phyloP scores from a whole-genome alignment of 2,113 vertebrate genomes.

The Lophotis ruficrista region DNA sequence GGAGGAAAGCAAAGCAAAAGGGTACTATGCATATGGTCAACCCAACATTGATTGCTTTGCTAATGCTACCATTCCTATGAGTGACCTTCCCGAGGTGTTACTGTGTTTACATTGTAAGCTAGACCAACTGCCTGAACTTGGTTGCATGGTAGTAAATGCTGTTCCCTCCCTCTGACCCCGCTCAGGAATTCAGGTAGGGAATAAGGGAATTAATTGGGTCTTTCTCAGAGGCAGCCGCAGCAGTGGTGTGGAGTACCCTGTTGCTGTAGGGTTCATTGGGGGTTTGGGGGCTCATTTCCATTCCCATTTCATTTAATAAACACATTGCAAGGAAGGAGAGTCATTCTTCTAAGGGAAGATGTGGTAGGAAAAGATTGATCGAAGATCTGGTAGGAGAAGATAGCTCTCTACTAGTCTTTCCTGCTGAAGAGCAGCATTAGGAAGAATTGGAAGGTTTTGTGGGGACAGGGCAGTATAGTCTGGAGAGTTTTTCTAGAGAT shows the following conservation, averaged over 20 bases:
- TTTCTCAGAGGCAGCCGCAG: background rate
- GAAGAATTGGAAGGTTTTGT: constrained; percentile 10
- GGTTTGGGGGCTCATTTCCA: background rate
- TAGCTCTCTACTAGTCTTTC: background rate
- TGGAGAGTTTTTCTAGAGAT: constrained; percentile 21
- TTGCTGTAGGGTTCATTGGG: background rate
- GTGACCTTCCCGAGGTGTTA: constrained; percentile 44
- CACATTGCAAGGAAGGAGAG: background rate
- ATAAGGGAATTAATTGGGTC: background rate
- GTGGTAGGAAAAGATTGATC: background rate
- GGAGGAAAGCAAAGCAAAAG: background rate
- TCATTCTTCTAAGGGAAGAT: background rate
- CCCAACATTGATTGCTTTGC: constrained; percentile 13
- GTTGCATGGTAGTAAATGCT: background rate
- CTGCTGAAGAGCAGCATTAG: background rate
- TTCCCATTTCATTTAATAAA: background rate
- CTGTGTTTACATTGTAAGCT: constrained; percentile 29
- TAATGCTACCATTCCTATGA: constrained; percentile 5
- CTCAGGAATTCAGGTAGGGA: constrained; percentile 28
- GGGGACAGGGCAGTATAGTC: background rate
- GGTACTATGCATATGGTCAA: background rate
- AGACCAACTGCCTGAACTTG: background rate
- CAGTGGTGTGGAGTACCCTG: background rate
- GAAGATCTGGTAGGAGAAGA: background rate
- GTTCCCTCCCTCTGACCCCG: background rate